Conservation (phyloP, 2,113 vertebrate genomes). For the Herpailurus yagouaroundi region DNA sequence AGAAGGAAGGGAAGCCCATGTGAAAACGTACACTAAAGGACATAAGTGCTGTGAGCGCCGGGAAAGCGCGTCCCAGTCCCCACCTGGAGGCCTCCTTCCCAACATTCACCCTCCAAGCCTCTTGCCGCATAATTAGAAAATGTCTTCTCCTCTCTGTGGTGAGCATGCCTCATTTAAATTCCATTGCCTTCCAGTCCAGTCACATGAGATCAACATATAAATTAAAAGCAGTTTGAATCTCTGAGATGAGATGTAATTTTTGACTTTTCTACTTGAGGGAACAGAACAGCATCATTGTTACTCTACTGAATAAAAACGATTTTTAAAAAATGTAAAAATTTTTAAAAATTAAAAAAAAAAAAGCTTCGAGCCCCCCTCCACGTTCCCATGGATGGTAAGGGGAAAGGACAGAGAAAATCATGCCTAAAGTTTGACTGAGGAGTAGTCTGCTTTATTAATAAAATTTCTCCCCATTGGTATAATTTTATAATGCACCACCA, state of each 20-base stretch:
- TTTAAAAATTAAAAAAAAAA: too few species aligned
- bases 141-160: neutral
- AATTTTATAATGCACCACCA: neutral
- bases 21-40: neutral
- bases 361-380: neutral
- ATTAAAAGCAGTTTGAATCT: neutral
- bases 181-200: neutral
- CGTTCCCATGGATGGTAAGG: neutral
- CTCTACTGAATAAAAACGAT: neutral
- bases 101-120: neutral
- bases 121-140: neutral
- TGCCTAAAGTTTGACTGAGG: neutral
- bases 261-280: constrained; percentile 10
- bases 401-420: neutral
- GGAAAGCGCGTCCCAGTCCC: neutral
- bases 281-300: neutral
- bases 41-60: neutral
- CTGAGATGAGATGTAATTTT: constrained; percentile 1
- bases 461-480: neutral
- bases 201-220: neutral
- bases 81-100: neutral
- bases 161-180: constrained; percentile 4
- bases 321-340: too few species aligned
- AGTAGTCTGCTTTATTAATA: neutral
- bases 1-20: neutral